Evolutionary conservation across 1,140 invertebrate species (phyloP).

Genomic region (Papilio machaon): DNA sequence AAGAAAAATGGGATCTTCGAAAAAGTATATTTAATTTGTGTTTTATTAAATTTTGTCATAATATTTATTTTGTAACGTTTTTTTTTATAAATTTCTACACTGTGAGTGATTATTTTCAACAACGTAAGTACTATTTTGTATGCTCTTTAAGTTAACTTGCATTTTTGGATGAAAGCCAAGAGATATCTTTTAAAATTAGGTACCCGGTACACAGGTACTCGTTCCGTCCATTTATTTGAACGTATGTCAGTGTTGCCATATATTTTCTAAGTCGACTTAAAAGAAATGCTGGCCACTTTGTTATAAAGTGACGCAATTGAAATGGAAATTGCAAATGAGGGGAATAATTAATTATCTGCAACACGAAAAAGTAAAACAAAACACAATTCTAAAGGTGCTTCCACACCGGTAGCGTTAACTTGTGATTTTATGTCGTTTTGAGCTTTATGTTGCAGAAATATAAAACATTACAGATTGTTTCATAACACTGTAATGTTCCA

Average conservation of each 20-base stretch:
- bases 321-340: constrained; percentile 56
- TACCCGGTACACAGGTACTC: constrained; percentile 30
- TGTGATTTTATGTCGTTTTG: neutral
- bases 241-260: neutral
- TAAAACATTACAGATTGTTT: too few species aligned
- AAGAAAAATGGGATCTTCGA: neutral
- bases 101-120: constrained; percentile 14
- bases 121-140: constrained; percentile 19
- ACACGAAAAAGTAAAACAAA: constrained; percentile 42
- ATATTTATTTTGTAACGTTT: neutral
- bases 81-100: neutral
- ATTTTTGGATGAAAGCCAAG: constrained; percentile 32
- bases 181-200: constrained; percentile 36
- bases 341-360: constrained; percentile 59
- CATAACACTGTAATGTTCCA: too few species aligned
- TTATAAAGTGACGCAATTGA: constrained; percentile 33
- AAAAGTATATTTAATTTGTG: neutral
- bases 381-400: constrained; percentile 1
- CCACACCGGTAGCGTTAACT: neutral
- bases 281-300: constrained; percentile 26
- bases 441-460: neutral
- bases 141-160: constrained; percentile 34
- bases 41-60: too few species aligned
- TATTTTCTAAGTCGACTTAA: constrained; percentile 25
- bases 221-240: constrained; percentile 25